Evolutionary conservation across 2,113 vertebrate genomes (phyloP), one percentile per base, ranked within the genome.

Genomic region (Malurus cyaneus): DNA sequence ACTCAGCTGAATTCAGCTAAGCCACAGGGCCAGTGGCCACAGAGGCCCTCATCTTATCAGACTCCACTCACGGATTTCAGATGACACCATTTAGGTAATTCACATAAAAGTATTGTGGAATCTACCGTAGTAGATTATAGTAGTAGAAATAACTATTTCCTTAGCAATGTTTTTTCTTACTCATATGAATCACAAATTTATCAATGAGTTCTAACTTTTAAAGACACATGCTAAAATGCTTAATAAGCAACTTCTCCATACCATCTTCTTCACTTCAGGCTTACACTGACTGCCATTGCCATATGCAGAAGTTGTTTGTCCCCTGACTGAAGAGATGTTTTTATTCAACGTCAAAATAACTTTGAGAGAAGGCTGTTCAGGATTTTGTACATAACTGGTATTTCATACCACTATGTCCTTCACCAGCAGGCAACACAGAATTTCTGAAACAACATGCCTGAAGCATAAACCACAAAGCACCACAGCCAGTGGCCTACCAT

Each of bases 1-100:
- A 26, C 74, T 86, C 44, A 47, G 21, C 14, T 86, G 96, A 95
- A 97, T 90, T 92, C 52, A 50, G 53, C 32, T 93, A 96, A 95
- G 76, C 34, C 86, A 80, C 5, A 86, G 69, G 50, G 67, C 62
- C 92, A 89, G 57, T 70, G 76, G 93, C 26, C 84, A 76, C 65
- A 67, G 88, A 91, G 42, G 36, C 72, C 76, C 74, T 74, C 77
- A 72, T 64, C 8, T 2, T n/a, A 44, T 62, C 53, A 54, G 42
- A 49, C 44, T 82, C 86, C 78, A 90, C 78, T 86, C 54, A 56
- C 39, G 31, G 76, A 83, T 72, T 96, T 87, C 77, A 41, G 69
- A 88, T 94, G 26, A 94, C n/a, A 69, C 18, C 54, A 62, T 50
- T 88, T 14, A 77, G 67, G 29, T 46, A 73, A 57, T 87, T 95